phyloP scores from a whole-genome alignment of 2,888 invertebrate genomes.

The Lypha dubia region DNA sequence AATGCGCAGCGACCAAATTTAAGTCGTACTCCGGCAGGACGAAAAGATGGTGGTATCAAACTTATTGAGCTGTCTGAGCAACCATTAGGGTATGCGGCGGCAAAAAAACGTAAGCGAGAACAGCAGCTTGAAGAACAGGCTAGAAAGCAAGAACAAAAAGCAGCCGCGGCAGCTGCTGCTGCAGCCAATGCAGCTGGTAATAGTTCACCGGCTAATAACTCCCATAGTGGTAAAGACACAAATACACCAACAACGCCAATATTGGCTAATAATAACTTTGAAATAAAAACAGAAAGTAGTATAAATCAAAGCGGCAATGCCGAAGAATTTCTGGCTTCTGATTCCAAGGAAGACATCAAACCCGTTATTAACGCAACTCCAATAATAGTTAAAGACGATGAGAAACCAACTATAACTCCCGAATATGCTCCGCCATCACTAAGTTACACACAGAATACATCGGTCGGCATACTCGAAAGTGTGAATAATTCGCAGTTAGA shows the following conservation, averaged over 20 bases:
- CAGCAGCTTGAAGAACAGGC: conserved; percentile 88
- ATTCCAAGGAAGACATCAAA: conserved; percentile 74
- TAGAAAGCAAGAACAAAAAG: conserved; percentile 85
- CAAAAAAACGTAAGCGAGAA: conserved; percentile 94
- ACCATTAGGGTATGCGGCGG: conserved; percentile 92
- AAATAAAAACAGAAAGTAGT: conserved; percentile 78
- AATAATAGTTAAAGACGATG: conserved; percentile 79
- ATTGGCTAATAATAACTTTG: conserved; percentile 76
- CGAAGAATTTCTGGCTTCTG: conserved; percentile 74
- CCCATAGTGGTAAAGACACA: conserved; percentile 60
- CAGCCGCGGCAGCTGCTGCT: conserved; percentile 81
- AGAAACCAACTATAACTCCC: conserved; percentile 85
- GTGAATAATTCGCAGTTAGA: conserved; percentile 60
- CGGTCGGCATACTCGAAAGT: conserved; percentile 76
- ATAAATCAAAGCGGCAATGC: conserved; percentile 73
- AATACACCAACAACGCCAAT: conserved; percentile 81
- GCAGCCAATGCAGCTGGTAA: conserved; percentile 79
- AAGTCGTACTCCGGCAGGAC: conserved; percentile 87
- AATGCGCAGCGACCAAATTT: conserved; percentile 84
- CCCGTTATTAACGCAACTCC: conserved; percentile 75
- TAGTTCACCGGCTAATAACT: conserved; percentile 74
- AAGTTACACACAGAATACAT: conserved; percentile 85
- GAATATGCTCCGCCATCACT: conserved; percentile 93
- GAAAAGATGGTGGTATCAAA: conserved; percentile 96
- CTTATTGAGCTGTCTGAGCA: conserved; percentile 96